A percentile compares a stretch with the other conserved stretches of the same genome.
Conservation (phyloP, 2,888 invertebrate species). For the Yponomeuta plumbellus region DNA sequence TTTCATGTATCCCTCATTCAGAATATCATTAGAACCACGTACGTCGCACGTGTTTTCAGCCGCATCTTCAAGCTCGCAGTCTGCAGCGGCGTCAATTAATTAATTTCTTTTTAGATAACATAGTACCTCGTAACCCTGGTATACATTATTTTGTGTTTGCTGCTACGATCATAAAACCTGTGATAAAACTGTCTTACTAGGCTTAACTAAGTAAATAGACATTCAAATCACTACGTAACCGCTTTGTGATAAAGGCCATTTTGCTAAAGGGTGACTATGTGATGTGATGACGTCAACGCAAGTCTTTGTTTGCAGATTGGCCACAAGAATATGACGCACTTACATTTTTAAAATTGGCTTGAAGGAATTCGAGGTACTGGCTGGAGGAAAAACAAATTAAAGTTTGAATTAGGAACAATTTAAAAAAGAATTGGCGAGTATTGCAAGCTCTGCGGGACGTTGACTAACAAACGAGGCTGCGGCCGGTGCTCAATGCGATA, state of each 20-base stretch:
- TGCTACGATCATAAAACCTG: not conserved
- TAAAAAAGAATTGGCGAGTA: not conserved
- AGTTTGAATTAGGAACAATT: constrained; percentile 1
- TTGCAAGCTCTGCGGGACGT: constrained; percentile 1
- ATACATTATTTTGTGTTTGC: not conserved
- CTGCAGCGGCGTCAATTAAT: not conserved
- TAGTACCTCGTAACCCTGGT: too few species aligned
- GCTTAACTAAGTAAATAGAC: not conserved
- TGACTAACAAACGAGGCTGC: constrained; percentile 2
- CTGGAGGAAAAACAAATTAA: not conserved
- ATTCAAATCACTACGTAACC: not conserved
- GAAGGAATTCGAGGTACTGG: not conserved
- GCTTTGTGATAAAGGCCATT: not conserved
- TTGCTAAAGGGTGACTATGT: not conserved
- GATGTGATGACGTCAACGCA: constrained; percentile 1
- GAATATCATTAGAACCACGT: not conserved
- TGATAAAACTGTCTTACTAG: not conserved
- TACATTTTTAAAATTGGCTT: constrained; percentile 1
- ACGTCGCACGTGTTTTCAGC: not conserved
- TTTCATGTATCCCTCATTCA: not conserved
- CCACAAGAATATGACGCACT: not conserved
- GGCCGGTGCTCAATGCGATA: constrained; percentile 30
- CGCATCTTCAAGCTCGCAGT: not conserved
- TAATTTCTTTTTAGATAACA: not conserved
- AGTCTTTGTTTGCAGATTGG: constrained; percentile 3